Evolutionary conservation across 1,140 invertebrate genomes (phyloP), one percentile per base, ranked within the genome.

Genomic region (Eriocheir sinensis): DNA sequence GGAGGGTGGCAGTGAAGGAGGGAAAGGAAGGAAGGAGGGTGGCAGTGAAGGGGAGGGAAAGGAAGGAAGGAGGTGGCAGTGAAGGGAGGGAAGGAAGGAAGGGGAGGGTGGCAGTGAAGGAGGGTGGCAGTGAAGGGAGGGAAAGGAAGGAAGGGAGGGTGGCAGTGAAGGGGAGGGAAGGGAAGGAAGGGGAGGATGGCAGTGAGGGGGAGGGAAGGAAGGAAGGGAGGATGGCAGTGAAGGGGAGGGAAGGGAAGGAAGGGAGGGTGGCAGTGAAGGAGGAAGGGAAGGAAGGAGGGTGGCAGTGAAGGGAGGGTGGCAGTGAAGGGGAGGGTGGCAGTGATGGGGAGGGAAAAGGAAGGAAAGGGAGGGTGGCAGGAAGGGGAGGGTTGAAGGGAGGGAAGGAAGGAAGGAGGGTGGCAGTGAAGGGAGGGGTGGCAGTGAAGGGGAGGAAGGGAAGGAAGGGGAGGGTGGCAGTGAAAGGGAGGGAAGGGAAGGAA

Each of bases 1-100:
- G n/a, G n/a, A n/a, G n/a, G n/a, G n/a, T n/a, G n/a, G n/a, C n/a
- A n/a, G n/a, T n/a, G n/a, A n/a, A n/a, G n/a, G n/a, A n/a, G n/a
- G n/a, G n/a, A n/a, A n/a, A n/a, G n/a, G n/a, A n/a, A n/a, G n/a
- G n/a, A n/a, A n/a, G n/a, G n/a, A n/a, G n/a, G n/a, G n/a, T n/a
- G n/a, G n/a, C n/a, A n/a, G n/a, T 72, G n/a, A 72, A 72, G 60
- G n/a, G n/a, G 60, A 15, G 60, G n/a, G 60, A 72, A 72, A 72
- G n/a, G n/a, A 72, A 72, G 60, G n/a, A 72, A 12, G n/a, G 60
- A 72, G n/a, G n/a, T 72, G n/a, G 60, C 12, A n/a, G 60, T 72
- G 12, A n/a, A 15, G 12, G 60, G 60, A 72, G n/a, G 60, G 60
- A 72, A n/a, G 12, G 60, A n/a, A 72, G n/a, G 60, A n/a, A 72